Base-by-base conservation (phyloP, 2,888 invertebrate genomes). In the Eupithecia tripunctaria region DNA sequence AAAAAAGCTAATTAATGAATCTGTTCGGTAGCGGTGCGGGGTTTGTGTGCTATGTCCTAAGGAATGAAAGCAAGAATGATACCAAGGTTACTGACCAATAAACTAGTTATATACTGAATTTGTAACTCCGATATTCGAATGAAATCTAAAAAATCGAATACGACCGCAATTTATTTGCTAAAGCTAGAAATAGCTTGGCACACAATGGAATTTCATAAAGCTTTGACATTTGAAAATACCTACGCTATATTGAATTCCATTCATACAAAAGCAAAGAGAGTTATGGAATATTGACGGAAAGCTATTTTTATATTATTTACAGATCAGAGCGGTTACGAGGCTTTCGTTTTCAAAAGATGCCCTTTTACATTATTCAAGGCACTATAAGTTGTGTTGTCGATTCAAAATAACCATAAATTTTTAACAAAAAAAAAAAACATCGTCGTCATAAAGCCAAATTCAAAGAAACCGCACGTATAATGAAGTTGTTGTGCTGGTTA, bases 221-320 rank as follows among this genome's bases (percentile, higher is more conserved):
- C 10, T 51, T 10, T 21, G 51, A 51, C 51, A 21, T 10, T 21
- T 51, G 51, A 51, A 51, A 51, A 59, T 15, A 27, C 14, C 59
- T 12, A 15, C 59, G 59, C 56, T 15, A 27, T 59, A 59, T 59
- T 27, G 59, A 15, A 59, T 59, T 59, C 59, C 27, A 59, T 59
- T 25, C 59, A 21, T 21, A 21, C 21, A 51, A 47, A 2, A 6
- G n/a, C n/a, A 47, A 21, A 21, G 10, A 51, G 2, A n/a, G 47
- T 18, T 18, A 47, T 21, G n/a, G 1, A 43, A n/a, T n/a, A 21
- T 47, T 47, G 1, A 10, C 47, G 47, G 47, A 47, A n/a, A 10
- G n/a, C 2, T 43, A 43, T 43, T 43, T n/a, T n/a, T n/a, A 7
- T 43, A 10, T 7, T 18, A 18, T 43, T 43, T 43, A 6, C 43